Percentiles rank a stretch among this genome's conserved stretches.
These are phyloP conservation scores for Eupithecia insigniata DNA, from an alignment of 2,888 invertebrate species.

Conservation along the genomic window DNA sequence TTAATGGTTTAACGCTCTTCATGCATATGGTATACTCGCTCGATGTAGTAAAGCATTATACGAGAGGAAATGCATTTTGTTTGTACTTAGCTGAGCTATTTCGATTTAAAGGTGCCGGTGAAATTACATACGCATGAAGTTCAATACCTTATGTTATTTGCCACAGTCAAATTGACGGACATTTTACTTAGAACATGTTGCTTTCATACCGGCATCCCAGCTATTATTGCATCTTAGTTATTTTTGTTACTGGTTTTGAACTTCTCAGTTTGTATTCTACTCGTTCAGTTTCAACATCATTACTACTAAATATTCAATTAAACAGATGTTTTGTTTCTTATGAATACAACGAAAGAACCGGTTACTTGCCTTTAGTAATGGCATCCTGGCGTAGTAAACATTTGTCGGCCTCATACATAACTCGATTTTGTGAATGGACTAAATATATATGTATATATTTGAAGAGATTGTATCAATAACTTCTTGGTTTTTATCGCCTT, in stretches of 20 bases:
- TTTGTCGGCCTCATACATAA: conserved; percentile 34
- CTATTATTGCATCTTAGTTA: neutral
- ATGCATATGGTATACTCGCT: neutral
- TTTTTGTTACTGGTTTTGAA: conserved; percentile 13
- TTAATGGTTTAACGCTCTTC: conserved; percentile 2
- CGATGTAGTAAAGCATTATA: neutral
- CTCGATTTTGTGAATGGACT: conserved; percentile 36
- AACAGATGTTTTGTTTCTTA: conserved; percentile 33
- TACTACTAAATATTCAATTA: conserved; percentile 18
- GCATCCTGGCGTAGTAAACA: conserved; percentile 39
- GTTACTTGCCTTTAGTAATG: conserved; percentile 33
- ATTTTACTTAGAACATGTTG: neutral
- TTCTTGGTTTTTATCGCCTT: conserved; percentile 34
- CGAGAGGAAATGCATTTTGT: conserved; percentile 28
- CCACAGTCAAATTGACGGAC: neutral
- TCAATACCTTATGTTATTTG: neutral
- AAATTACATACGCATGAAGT: conserved; percentile 6
- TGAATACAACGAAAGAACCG: conserved; percentile 28
- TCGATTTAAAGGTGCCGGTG: conserved; percentile 5
- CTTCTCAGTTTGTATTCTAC: neutral
- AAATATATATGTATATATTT: conserved; percentile 23
- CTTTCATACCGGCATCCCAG: neutral
- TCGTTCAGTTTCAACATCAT: neutral
- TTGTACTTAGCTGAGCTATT: conserved; percentile 15
- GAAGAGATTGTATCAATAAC: conserved; percentile 29